Evolutionary conservation across 92 coral and sea anemone species (phyloP), one percentile per base, ranked within the genome.

Genomic region (Epizoanthus illoricatus): DNA sequence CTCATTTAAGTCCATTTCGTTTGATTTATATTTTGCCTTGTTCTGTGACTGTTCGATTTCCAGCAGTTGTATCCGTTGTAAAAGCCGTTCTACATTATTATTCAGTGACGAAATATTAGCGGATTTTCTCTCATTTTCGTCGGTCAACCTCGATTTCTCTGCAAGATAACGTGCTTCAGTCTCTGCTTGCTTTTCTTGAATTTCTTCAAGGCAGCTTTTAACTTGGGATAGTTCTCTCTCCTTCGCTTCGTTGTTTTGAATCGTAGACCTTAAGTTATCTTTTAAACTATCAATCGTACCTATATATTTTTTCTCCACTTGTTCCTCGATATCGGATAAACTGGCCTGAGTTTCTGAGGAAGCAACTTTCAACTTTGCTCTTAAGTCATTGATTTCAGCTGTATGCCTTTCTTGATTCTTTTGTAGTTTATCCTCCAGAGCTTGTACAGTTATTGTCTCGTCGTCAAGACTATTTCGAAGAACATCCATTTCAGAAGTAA

Each of bases 401-500:
- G 76, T 3, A 55, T 70, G 52, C 6, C 54, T 81, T 60, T 57
- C 65, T 21, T 54, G 40, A 52, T 67, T 68, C 60, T 56, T 76
- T 40, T 86, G 80, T 4, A 89, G 70, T 17, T 90, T 81, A 18
- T 88, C 91, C 66, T 93, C 92, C 2, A 87, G 67, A 54, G 80
- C 81, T 39, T 86, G 93, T 3, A 81, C 91, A 12, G 86, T 54
- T 9, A 20, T 69, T 74, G 92, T 88, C 43, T 93, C 97, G 56
- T 93, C 80, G 39, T 93, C 92, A 17, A 93, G 91, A 39, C 85
- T 93, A 71, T 83, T 85, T 17, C 97, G 91, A 61, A 93, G 81
- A 7, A 89, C 88, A 85, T 89, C 87, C 84, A 84, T 88, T 80
- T 93, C 97, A 20, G 87, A 58, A 73, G 61, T 86, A n/a, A 88